These are phyloP conservation scores for Tarsius wallacei DNA, from an alignment of 2,797 vertebrate genomes.

Conservation along the genomic window DNA sequence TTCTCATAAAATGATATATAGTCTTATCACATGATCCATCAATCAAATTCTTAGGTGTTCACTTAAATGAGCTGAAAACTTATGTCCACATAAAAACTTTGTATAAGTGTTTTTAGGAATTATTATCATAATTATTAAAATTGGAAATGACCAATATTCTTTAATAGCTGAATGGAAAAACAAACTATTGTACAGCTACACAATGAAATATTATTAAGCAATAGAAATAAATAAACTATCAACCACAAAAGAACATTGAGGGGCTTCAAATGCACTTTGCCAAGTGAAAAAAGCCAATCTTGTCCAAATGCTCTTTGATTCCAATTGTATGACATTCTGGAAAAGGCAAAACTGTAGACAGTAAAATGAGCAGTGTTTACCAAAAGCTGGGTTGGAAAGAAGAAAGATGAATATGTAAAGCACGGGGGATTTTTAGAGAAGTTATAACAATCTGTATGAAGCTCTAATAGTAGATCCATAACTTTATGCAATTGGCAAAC, in stretches of 20 bases:
- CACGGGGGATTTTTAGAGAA: not conserved
- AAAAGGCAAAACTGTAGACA: not conserved
- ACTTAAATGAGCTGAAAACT: not conserved
- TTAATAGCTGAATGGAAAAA: not conserved
- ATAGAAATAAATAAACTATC: not conserved
- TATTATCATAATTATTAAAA: not conserved
- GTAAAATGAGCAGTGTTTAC: not conserved
- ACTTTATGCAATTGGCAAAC: not conserved
- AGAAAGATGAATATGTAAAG: not conserved
- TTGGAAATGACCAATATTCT: not conserved
- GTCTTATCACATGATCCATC: not conserved
- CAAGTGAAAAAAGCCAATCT: not conserved
- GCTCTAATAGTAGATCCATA: not conserved
- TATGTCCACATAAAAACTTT: not conserved
- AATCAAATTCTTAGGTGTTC: not conserved
- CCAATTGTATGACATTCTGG: not conserved
- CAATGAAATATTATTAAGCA: not conserved
- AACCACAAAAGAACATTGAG: not conserved
- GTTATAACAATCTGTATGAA: not conserved
- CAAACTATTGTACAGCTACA: rapidly evolving
- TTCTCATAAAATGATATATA: not conserved
- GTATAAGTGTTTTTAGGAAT: not conserved
- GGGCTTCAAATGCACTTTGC: not conserved
- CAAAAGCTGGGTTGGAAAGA: not conserved
- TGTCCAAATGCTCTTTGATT: not conserved